Evolutionary conservation across 2,797 vertebrate species (phyloP).

Genomic region (Acanthurus tractus): DNA sequence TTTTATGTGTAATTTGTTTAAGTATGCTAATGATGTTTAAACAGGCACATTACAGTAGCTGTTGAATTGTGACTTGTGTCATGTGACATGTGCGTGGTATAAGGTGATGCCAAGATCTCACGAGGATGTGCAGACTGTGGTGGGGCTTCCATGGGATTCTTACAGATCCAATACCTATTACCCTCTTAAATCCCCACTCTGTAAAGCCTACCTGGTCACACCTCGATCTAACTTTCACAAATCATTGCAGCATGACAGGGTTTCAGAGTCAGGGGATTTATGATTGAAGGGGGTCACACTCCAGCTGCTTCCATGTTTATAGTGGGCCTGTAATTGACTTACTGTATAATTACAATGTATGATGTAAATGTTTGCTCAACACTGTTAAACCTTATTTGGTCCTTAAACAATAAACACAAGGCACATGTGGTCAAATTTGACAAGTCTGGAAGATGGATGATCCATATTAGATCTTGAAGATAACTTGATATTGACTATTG

Average conservation of each 20-base stretch:
- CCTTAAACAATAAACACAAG: conserved; percentile 17
- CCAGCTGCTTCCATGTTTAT: conserved; percentile 53
- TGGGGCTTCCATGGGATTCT: conserved; percentile 58
- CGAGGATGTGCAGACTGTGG: conserved; percentile 54
- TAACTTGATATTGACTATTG: conserved; percentile 27
- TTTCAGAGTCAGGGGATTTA: conserved; percentile 60
- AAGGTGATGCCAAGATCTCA: conserved; percentile 44
- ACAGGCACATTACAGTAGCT: not conserved
- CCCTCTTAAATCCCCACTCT: conserved; percentile 58
- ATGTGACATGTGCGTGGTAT: conserved; percentile 25
- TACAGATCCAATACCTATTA: conserved; percentile 72
- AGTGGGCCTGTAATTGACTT: conserved; percentile 50
- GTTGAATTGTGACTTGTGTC: conserved; percentile 19
- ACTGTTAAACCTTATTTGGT: conserved; percentile 7
- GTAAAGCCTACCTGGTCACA: conserved; percentile 69
- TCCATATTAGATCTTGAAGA: conserved; percentile 21
- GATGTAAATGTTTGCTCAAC: conserved; percentile 28
- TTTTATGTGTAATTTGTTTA: not conserved
- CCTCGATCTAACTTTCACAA: conserved; percentile 69
- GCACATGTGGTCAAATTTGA: conserved; percentile 1
- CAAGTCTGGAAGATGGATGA: conserved; percentile 14
- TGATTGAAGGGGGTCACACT: conserved; percentile 61
- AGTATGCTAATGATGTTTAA: conserved; percentile 22
- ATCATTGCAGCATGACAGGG: conserved; percentile 66
- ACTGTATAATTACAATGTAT: conserved; percentile 14